Base-by-base conservation (phyloP, 1,140 invertebrate genomes). In the Cydia amplana region DNA sequence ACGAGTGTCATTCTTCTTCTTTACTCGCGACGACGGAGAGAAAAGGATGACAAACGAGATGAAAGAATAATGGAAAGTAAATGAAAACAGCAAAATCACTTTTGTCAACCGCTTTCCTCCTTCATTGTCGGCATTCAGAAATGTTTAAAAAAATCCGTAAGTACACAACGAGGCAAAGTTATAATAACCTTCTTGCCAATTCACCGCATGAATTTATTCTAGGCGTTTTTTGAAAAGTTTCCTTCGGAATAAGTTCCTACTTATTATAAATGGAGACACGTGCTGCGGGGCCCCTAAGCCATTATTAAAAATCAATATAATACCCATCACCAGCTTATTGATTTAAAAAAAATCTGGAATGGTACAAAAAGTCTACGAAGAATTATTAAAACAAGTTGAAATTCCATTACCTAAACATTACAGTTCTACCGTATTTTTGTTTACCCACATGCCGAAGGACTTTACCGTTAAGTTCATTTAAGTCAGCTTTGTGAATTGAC, bases 41-140 rank as follows among this genome's bases (percentile, higher is more conserved):
- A 88, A 89, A 88, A 91, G 88, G 89, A 91, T 91, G 87, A 90
- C 88, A 88, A 89, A 89, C 82, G 85, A 88, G 87, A 89, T 74
- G 87, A 88, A 89, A 86, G 87, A 89, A 91, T 91, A 91, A 91
- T 91, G 84, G 87, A 88, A 89, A 87, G 87, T 90, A 90, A 91
- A 91, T 90, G 88, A 90, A 90, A 87, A 89, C 85, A 86, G 86
- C 79, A 80, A 89, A 91, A 89, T 90, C 86, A 82, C 87, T 84
- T 90, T 88, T 89, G 85, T 87, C 83, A 83, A 85, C 85, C 80
- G 82, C 80, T 87, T 86, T 82, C 75, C 82, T 83, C 79, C 79
- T 84, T 78, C 78, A 79, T 81, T 79, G 80, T 79, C 77, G 75
- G 67, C 75, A 74, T 81, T 82, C 77, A 70, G 74, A 73, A 80